Base-by-base conservation (phyloP, 2,797 vertebrate species). In the Anisognathus igniventris region DNA sequence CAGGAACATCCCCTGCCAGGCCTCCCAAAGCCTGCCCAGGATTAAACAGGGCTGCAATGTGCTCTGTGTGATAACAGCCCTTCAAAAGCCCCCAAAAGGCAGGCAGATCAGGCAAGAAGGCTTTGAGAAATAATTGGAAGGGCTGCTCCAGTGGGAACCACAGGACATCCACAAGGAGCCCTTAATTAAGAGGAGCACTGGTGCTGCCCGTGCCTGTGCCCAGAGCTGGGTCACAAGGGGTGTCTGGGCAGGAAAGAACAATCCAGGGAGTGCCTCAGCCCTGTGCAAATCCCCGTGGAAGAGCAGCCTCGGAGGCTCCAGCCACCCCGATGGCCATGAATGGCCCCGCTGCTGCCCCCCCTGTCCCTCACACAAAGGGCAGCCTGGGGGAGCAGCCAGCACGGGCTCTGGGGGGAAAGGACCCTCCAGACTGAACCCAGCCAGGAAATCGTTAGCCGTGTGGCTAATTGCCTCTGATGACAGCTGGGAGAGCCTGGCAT, bases 101-200 rank as follows among this genome's bases (percentile, higher is more conserved):
- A 1, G 33, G 24, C 40, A 73, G 86, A 87, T 87, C 70, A 94
- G 67, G 60, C 47, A 58, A 81, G 75, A 82, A 62, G 5, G 56
- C 44, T 93, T 86, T 88, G 33, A 73, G 91, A 80, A 89, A 96
- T 97, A 96, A 96, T 93, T 96, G 86, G 87, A 93, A 76, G 81
- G 90, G 72, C 77, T 84, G 92, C 82, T 96, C 79, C 81, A 35
- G 3, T 86, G 89, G 79, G 79, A 96, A 53, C 83, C 86, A 48
- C 90, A 53, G 94, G 95, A 75, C 65, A 93, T 53, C 64, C 21
- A 60, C 4, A 1, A 75, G 47, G 62, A 94, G 42, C 3, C 35
- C 44, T 65, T 96, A 92, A 97, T 96, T 94, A 96, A 74, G 64
- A 74, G 67, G 17, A 79, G 37, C 4, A 1, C 73, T 54, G 44